phyloP scores from a whole-genome alignment of 2,113 vertebrate species.

The Sinocyclocheilus anophthalmus region DNA sequence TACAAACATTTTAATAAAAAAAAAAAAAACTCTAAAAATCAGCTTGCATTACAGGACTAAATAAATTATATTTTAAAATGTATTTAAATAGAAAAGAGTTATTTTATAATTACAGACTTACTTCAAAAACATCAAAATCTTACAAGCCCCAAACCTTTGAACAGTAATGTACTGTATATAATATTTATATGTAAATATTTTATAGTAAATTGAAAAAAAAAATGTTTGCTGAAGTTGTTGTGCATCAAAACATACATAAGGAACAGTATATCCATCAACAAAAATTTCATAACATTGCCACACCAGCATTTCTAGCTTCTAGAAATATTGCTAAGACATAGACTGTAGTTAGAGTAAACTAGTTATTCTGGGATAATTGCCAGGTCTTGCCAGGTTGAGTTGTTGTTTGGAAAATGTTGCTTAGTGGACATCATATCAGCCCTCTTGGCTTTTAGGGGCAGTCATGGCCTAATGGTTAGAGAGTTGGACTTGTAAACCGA shows the following conservation, averaged over 20 bases:
- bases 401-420: no score
- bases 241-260: not conserved
- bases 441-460: not conserved
- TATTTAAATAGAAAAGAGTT: not conserved
- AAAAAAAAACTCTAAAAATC: not conserved
- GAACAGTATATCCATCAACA: not conserved
- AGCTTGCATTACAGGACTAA: not conserved
- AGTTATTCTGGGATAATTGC: not conserved
- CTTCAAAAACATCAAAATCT: not conserved
- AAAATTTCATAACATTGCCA: not conserved
- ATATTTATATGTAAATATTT: not conserved
- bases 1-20: not conserved
- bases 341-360: not conserved
- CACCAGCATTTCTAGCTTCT: not conserved
- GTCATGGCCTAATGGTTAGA: no score
- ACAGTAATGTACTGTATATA: not conserved
- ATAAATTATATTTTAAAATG: not conserved
- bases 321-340: not conserved
- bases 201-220: not conserved
- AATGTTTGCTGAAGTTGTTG: not conserved
- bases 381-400: not conserved
- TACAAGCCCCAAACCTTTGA: not conserved
- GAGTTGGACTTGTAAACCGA: no score
- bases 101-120: not conserved
- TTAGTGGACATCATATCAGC: not conserved